Evolutionary conservation across 2,888 invertebrate genomes (phyloP), one percentile per base, ranked within the genome.

Genomic region (Ischnus inquisitorius): DNA sequence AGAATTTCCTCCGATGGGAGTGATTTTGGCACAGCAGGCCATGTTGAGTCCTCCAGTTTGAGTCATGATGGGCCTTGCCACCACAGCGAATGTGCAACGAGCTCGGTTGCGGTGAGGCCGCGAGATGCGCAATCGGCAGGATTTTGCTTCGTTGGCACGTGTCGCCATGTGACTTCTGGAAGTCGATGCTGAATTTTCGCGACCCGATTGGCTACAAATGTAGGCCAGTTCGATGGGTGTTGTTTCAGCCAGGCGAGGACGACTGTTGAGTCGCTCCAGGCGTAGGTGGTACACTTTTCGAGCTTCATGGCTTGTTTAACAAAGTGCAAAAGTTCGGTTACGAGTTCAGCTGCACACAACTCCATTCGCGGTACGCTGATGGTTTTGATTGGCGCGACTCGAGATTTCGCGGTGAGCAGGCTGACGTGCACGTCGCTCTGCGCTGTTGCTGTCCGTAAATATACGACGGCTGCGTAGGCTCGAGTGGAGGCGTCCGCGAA

Each of bases 101-200:
- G 78, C 22, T 87, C 86, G 2, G 57, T 19, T 1, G 88, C 79
- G 2, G 76, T 48, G 0, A 88, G n/a, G 25, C 91, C 91, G 54
- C 92, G 62, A 0, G 90, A 90, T 3, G 89, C 85, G 14, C 88
- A 86, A 69, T 91, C 90, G 25, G 91, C 89, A 0, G 91, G 90
- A 76, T 92, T 92, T 5, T 85, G 65, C 39, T 83, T 68, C 12
- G 88, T 86, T 39, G 79, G 43, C 0, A 91, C 88, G 69, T 92
- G 88, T 54, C 62, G 51, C 91, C 91, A 92, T 12, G 65, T 54
- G 5, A 64, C 60, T 4, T 67, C 16, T 12, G 86, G 83, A 2
- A 88, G 81, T 4, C 79, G 39, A 39, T 87, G 82, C 76, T 90
- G 89, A 19, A 92, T 91, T 60, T 88, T 69, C 0, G 87, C 83